Evolutionary conservation across 2,113 vertebrate genomes (phyloP), one percentile per base, ranked within the genome.

Genomic region (Nipponia nippon): DNA sequence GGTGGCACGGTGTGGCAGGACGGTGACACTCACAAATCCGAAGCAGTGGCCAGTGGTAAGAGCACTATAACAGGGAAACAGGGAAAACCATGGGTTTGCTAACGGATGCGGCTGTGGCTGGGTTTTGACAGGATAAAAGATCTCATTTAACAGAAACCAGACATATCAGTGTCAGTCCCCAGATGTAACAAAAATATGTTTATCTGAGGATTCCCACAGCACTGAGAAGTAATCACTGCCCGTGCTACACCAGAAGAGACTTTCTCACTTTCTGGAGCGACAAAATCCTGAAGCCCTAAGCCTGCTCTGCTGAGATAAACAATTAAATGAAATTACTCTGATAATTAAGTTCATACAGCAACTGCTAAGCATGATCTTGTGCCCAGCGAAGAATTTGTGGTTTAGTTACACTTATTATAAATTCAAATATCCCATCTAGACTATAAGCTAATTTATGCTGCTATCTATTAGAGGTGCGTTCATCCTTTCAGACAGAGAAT

Each of bases 121-220:
- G 50, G 16, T 58, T 96, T 49, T 29, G 65, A 63, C 52, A 59
- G 40, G 26, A 77, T 34, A 56, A 42, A 85, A 66, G 15, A 47
- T 9, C 86, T 78, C 21, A 44, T 92, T 85, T 84, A 88, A 71
- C 72, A 92, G 85, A 96, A 97, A 85, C 34, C 89, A 90, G 83
- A 65, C 34, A 11, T 7, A 30, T 17, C 40, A 95, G 23, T 88
- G 62, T 53, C 52, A 50, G 47, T 30, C 47, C 38, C 71, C 71
- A 79, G 79, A 91, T 84, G 44, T 52, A 83, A 73, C 22, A 81
- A 83, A 77, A 85, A 32, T 58, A 59, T 52, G 38, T 87, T 95
- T 92, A 87, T 47, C 38, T 83, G 76, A 96, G 88, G 83, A 82
- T 95, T 97, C 84, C 63, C 78, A 82, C 49, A 75, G 71, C 72